phyloP scores from a whole-genome alignment of 2,888 invertebrate species.

The Campoplex nolae region DNA sequence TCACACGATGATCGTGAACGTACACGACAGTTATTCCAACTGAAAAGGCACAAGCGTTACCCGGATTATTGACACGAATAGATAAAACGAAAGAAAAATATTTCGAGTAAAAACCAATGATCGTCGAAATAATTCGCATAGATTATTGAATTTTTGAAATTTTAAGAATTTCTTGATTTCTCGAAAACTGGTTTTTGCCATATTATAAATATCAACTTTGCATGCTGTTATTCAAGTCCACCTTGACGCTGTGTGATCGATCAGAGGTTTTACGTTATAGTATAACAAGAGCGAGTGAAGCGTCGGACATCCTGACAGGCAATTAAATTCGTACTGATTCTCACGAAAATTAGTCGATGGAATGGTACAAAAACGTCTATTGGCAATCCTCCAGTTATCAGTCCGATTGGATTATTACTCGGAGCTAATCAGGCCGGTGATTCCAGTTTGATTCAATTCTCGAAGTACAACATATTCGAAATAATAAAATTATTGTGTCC shows the following conservation, averaged over 20 bases:
- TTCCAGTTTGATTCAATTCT: conserved; percentile 3
- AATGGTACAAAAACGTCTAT: conserved; percentile 11
- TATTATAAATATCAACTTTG: conserved; percentile 19
- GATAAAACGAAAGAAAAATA: neutral
- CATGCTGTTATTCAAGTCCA: conserved; percentile 19
- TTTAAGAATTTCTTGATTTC: conserved; percentile 4
- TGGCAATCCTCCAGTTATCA: conserved; percentile 34
- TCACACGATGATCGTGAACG: conserved; percentile 11
- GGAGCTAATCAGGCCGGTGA: neutral
- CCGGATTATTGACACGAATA: conserved; percentile 32
- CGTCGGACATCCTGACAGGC: conserved; percentile 11
- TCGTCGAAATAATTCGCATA: conserved; percentile 19
- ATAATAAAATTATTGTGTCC: neutral
- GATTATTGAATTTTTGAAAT: conserved; percentile 2
- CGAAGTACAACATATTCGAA: neutral
- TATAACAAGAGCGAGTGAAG: neutral
- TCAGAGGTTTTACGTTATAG: neutral
- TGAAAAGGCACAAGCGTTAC: neutral
- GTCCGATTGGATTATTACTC: conserved; percentile 17
- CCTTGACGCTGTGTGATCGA: conserved; percentile 5
- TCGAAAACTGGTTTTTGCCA: conserved; percentile 4
- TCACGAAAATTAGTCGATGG: conserved; percentile 18
- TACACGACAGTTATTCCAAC: neutral
- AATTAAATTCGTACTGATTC: conserved; percentile 33
- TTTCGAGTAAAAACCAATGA: neutral